Conservation (phyloP, 2,888 invertebrate genomes). For the Leucophora obtusa region DNA sequence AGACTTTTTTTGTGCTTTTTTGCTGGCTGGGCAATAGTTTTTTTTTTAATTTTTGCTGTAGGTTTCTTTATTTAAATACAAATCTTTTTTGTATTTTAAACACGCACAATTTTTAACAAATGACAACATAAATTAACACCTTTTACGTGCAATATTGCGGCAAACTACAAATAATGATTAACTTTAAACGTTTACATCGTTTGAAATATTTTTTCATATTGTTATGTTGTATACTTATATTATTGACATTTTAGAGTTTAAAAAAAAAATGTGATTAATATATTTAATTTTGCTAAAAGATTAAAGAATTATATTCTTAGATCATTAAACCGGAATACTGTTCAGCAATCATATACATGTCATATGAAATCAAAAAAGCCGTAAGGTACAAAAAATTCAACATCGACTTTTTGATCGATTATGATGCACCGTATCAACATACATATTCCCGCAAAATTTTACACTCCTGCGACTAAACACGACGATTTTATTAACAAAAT, state of each 20-base stretch:
- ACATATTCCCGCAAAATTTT: too few species aligned
- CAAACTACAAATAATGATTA: conserved; percentile 40
- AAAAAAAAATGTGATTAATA: conserved; percentile 14
- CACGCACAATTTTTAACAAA: conserved; percentile 49
- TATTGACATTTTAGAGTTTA: conserved; percentile 12
- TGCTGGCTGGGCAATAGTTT: too few species aligned
- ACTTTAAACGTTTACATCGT: conserved; percentile 14
- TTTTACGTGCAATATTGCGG: conserved; percentile 46
- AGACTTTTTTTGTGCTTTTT: too few species aligned
- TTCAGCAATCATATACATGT: too few species aligned
- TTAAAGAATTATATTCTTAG: background rate
- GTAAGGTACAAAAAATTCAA: too few species aligned
- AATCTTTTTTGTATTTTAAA: conserved; percentile 11
- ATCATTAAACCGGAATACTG: background rate
- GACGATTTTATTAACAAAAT: too few species aligned
- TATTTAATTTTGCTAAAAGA: background rate
- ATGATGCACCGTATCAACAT: too few species aligned
- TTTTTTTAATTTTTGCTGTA: background rate
- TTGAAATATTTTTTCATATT: conserved; percentile 15
- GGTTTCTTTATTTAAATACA: background rate
- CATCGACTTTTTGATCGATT: too few species aligned
- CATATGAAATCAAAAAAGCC: too few species aligned
- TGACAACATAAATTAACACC: conserved; percentile 60
- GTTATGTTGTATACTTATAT: background rate
- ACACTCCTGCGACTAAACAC: too few species aligned